Base-by-base conservation (phyloP, 2,797 vertebrate species). In the Myotis vivesi region DNA sequence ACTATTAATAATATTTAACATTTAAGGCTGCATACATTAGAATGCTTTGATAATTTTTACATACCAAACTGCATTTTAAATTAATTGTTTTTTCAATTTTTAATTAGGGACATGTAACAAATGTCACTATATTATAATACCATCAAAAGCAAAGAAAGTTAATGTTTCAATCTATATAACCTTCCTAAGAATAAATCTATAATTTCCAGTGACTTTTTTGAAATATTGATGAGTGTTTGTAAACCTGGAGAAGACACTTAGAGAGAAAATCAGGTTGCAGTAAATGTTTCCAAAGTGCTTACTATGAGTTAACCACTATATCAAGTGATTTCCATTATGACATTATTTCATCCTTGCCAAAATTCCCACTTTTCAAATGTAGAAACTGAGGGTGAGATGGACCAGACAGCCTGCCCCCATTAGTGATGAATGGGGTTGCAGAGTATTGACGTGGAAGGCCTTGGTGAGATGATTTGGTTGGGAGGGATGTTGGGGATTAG, bases 111-210 rank as follows among this genome's bases (percentile, higher is more conserved):
- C 15, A 73, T 44, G 53, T 75, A 71, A 84, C 44, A 93, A 79
- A 57, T 93, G 22, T 92, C 66, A 23, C 23, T 64, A n/a, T 23
- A 93, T 84, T 83, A n/a, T 69, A 92, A 83, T 12, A 82, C 20
- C n/a, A 75, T 28, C 64, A 84, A 91, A 93, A 95, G 36, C 83
- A 84, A 91, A 89, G 36, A 84, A 87, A 85, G 25, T 49, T 76
- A 33, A 57, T 82, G 30, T 82, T 95, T 95, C 41, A 64, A 36
- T 59, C 10, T n/a, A 76, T 23, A 15, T 22, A 83, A 80, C 0
- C 72, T 93, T 87, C 46, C 66, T 62, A 36, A 64, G 75, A 71
- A 69, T 92, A 75, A 92, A 76, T 90, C 75, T 92, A 30, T 64
- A 33, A 59, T 76, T 81, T 72, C 46, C 11, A 76, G 9, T 66